Evolutionary conservation across 1,140 invertebrate genomes (phyloP).

Genomic region (Drosophila albomicans): DNA sequence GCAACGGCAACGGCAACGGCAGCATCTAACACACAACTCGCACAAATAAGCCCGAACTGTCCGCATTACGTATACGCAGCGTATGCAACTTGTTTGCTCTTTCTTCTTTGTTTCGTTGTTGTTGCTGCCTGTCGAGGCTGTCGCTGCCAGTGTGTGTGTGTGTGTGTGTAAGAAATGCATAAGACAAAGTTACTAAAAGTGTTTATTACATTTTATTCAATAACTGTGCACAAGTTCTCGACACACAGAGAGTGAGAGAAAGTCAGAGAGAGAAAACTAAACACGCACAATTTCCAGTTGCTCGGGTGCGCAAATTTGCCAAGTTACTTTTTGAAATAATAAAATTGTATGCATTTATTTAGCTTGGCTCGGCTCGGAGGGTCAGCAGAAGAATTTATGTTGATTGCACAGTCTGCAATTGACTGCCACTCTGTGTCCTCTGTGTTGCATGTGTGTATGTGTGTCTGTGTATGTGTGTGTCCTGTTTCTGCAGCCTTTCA

Average conservation of each 20-base stretch:
- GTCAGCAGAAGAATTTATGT: constrained; percentile 66
- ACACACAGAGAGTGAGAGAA: constrained; percentile 9
- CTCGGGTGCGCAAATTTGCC: constrained; percentile 55
- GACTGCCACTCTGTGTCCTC: constrained; percentile 24
- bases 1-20: constrained; percentile 5
- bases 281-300: constrained; percentile 36
- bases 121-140: constrained; percentile 15
- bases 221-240: constrained; percentile 54
- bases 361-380: background rate
- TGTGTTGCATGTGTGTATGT: background rate
- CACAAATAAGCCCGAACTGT: constrained; percentile 56
- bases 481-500: background rate
- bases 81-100: constrained; percentile 45
- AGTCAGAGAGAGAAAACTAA: background rate
- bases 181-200: constrained; percentile 82
- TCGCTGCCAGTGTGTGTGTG: constrained; percentile 31
- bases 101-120: background rate
- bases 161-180: constrained; percentile 47
- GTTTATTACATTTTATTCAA: constrained; percentile 83
- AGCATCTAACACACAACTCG: constrained; percentile 23
- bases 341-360: constrained; percentile 71
- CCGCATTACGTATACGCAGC: constrained; percentile 71
- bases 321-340: constrained; percentile 77
- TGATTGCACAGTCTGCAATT: constrained; percentile 62
- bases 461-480: constrained; percentile 16